These are phyloP conservation scores for Oreochromis grahami DNA, from an alignment of 2,797 vertebrate genomes.

Conservation along the genomic window DNA sequence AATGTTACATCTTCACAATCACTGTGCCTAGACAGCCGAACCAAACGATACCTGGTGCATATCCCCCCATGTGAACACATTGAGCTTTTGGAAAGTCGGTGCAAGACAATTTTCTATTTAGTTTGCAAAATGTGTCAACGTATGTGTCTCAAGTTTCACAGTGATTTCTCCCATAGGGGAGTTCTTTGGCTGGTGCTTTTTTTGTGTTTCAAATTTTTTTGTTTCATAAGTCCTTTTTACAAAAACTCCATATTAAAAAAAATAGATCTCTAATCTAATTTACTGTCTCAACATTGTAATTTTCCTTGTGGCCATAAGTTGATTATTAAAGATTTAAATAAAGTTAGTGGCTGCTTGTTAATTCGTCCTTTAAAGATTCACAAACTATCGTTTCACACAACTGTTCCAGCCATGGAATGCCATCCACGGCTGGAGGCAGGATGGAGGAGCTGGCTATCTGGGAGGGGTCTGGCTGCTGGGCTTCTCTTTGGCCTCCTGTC, in stretches of 20 bases:
- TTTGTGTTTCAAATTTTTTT: background rate
- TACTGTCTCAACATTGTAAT: background rate
- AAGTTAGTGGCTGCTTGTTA: background rate
- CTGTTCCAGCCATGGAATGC: too few species aligned
- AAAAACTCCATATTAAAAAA: background rate
- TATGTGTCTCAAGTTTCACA: too few species aligned
- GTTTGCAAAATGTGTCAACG: background rate
- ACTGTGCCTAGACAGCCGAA: rapidly evolving
- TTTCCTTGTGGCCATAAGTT: background rate
- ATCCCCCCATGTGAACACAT: rapidly evolving
- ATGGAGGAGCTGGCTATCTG: background rate
- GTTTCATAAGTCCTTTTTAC: background rate
- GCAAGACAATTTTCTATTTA: background rate
- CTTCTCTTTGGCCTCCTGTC: rapidly evolving
- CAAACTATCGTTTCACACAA: background rate
- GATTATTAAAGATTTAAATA: slow-evolving; percentile 9
- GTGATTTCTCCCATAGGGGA: background rate
- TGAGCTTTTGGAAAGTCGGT: background rate
- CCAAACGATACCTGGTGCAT: background rate
- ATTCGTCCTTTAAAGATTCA: background rate
- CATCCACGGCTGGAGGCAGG: too few species aligned
- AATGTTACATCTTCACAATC: background rate
- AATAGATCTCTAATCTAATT: background rate
- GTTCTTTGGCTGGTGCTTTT: rapidly evolving
- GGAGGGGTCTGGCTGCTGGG: background rate